Conservation (phyloP, 2,888 invertebrate species). For the Melieria crassipennis region DNA sequence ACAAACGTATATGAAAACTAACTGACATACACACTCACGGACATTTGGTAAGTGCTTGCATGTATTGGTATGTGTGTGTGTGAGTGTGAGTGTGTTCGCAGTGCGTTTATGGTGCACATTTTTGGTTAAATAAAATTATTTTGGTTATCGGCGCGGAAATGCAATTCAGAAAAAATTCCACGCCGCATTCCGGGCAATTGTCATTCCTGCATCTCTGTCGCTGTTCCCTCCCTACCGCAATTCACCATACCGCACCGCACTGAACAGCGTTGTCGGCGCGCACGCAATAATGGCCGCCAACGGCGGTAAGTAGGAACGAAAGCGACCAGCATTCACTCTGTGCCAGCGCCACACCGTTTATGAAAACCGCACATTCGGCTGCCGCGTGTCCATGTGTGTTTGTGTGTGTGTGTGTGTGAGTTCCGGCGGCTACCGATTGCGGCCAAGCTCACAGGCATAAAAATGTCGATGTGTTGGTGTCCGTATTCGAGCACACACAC, state of each 20-base stretch:
- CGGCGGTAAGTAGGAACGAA: background rate
- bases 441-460: background rate
- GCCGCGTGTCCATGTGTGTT: background rate
- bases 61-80: background rate
- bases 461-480: too few species aligned
- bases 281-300: background rate
- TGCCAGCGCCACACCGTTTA: slow-evolving; percentile 21
- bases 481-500: too few species aligned
- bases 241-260: background rate
- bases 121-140: slow-evolving; percentile 32
- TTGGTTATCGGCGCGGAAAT: slow-evolving; percentile 28
- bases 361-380: slow-evolving; percentile 25
- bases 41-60: background rate
- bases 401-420: background rate
- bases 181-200: background rate
- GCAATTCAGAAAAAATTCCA: slow-evolving; percentile 21
- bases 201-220: background rate
- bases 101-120: slow-evolving; percentile 9
- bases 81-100: background rate
- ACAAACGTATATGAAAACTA: background rate
- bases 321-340: background rate
- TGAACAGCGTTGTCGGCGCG: background rate
- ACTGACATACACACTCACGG: background rate
- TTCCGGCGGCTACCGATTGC: slow-evolving; percentile 16
- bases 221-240: too few species aligned